These are phyloP conservation scores for Metridium senile DNA, from an alignment of 92 coral and sea anemone genomes.

Conservation along the genomic window DNA sequence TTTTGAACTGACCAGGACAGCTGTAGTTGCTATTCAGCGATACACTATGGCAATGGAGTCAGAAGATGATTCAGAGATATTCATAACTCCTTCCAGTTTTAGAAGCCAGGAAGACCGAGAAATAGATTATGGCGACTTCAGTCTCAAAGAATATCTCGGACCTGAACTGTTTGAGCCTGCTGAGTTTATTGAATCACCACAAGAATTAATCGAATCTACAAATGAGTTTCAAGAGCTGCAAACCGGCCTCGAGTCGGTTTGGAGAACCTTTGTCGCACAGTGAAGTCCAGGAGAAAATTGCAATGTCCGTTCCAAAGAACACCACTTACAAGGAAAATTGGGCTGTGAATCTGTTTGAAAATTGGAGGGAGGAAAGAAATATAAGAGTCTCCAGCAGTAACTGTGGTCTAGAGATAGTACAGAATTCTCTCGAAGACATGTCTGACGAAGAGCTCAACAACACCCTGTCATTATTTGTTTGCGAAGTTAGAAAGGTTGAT, in stretches of 20 bases:
- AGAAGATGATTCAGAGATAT: slow-evolving; percentile 7
- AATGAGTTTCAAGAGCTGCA: slow-evolving; percentile 2
- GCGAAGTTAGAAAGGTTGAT: slow-evolving; percentile 4
- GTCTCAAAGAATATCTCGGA: not conserved
- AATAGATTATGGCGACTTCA: not conserved
- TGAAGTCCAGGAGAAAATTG: too few relatives aligned
- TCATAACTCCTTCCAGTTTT: not conserved
- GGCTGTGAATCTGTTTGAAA: slow-evolving; percentile 5
- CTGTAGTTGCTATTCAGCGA: not conserved
- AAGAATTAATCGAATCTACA: not conserved
- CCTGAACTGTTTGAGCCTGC: slow-evolving; percentile 7
- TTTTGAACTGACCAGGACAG: too few relatives aligned
- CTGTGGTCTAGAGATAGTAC: not conserved
- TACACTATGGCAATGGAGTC: not conserved
- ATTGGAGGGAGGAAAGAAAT: not conserved
- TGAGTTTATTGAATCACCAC: slow-evolving; percentile 5
- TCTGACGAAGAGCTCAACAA: slow-evolving; percentile 3
- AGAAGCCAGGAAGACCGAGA: not conserved
- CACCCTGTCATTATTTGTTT: too few relatives aligned
- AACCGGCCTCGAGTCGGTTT: slow-evolving; percentile 11
- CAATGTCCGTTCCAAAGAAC: too few relatives aligned
- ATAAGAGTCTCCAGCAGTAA: slow-evolving; percentile 5
- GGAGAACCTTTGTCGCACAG: too few relatives aligned
- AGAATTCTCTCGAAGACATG: slow-evolving; percentile 1
- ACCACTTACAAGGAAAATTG: too few relatives aligned